A percentile compares a stretch with the other conserved stretches of the same genome.
Evolutionary conservation across 2,888 invertebrate species (phyloP).

Genomic region (Carabus problematicus): DNA sequence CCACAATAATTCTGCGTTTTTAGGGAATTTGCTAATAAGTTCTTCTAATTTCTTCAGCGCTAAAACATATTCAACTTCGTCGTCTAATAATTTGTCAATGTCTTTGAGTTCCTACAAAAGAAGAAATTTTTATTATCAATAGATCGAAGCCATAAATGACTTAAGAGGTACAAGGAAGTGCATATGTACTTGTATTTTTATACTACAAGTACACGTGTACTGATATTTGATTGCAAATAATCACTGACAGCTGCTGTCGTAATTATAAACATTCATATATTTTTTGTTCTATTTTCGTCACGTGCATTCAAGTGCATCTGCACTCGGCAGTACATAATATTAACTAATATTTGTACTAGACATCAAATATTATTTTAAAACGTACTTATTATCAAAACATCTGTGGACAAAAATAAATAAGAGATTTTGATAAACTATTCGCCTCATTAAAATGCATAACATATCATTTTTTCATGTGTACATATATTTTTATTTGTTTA

Average conservation of each 20-base stretch:
- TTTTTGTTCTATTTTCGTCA: no score
- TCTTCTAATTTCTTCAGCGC: constrained; percentile 50
- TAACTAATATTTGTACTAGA: background rate
- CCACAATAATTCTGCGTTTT: constrained; percentile 54
- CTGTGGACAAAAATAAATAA: no score
- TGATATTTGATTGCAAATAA: no score
- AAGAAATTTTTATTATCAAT: background rate
- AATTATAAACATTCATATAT: no score
- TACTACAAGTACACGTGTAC: no score
- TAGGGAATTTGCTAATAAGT: constrained; percentile 52
- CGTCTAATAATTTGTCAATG: constrained; percentile 53
- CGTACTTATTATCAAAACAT: background rate
- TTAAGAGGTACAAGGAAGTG: no score
- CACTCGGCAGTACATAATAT: background rate
- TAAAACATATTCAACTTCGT: constrained; percentile 42
- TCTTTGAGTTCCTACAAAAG: constrained; percentile 49
- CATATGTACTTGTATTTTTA: constrained; percentile 1
- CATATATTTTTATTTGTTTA: no score
- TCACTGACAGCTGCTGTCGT: no score
- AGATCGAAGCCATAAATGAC: no score
- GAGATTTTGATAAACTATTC: no score
- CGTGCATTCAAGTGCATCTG: background rate
- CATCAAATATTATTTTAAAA: background rate
- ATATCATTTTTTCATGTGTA: background rate
- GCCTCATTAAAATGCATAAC: no score